These are phyloP conservation scores for Neelides folsomi DNA, from an alignment of 2,888 invertebrate genomes.

Conservation along the genomic window DNA sequence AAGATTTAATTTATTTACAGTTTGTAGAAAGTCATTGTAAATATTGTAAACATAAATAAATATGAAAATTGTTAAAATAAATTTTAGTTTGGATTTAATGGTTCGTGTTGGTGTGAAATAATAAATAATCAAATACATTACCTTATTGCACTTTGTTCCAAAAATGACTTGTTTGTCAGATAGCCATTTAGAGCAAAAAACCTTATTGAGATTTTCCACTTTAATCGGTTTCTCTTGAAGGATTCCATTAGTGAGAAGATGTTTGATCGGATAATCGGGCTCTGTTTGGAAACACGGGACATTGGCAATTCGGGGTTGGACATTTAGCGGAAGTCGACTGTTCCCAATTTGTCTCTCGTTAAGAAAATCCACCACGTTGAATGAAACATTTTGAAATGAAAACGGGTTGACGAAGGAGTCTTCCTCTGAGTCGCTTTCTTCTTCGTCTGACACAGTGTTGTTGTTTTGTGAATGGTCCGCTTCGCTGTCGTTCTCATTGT, in stretches of 20 bases:
- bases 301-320: constrained; percentile 26
- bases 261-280: constrained; percentile 63
- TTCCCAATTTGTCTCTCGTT: constrained; percentile 60
- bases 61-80: neutral
- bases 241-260: constrained; percentile 79
- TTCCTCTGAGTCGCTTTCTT: neutral
- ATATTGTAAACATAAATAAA: neutral
- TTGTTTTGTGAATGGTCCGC: constrained; percentile 64
- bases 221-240: constrained; percentile 69
- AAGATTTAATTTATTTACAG: neutral
- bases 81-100: neutral
- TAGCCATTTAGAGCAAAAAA: constrained; percentile 92
- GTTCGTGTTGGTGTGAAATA: too few species aligned
- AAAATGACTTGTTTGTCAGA: constrained; percentile 88
- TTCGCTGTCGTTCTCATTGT: constrained; percentile 76
- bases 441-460: constrained; percentile 32
- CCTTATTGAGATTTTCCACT: constrained; percentile 76
- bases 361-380: constrained; percentile 74
- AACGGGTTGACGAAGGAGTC: neutral
- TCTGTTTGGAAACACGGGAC: constrained; percentile 20
- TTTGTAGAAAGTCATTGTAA: neutral
- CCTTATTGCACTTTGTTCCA: constrained; percentile 95
- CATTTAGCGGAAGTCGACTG: constrained; percentile 35
- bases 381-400: constrained; percentile 36
- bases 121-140: constrained; percentile 36